Percentiles rank a stretch among this genome's conserved stretches.
Conservation (phyloP, 2,797 vertebrate species). For the Pangasius sanitwongsei region DNA sequence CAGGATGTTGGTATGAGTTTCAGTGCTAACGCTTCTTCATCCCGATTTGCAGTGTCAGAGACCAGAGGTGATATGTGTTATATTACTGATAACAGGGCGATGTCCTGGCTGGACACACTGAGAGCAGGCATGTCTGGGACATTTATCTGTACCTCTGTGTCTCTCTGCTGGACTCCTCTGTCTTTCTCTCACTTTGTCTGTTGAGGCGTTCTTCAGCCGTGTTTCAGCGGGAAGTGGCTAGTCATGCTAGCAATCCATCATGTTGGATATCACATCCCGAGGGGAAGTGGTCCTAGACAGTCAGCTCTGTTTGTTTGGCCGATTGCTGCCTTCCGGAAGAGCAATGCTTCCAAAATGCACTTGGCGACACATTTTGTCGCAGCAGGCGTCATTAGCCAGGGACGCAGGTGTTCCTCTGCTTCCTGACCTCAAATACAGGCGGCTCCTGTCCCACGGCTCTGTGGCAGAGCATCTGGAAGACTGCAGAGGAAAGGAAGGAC, state of each 20-base stretch:
- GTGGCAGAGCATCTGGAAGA: conserved; percentile 57
- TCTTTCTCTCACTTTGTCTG: not conserved
- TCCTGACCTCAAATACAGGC: conserved; percentile 66
- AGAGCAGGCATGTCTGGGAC: not conserved
- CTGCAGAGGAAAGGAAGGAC: conserved; percentile 10
- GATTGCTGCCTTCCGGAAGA: conserved; percentile 67
- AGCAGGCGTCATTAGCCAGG: conserved; percentile 64
- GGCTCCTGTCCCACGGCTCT: conserved; percentile 61
- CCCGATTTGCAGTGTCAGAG: not conserved
- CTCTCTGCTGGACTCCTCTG: not conserved
- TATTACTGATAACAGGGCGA: not conserved
- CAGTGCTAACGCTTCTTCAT: not conserved
- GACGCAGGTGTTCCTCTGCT: conserved; percentile 68
- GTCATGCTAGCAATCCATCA: conserved; percentile 70
- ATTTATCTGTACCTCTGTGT: not conserved
- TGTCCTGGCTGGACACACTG: not conserved
- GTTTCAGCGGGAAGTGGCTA: conserved; percentile 55
- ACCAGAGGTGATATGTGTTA: not conserved
- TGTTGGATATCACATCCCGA: conserved; percentile 61
- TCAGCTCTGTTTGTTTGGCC: conserved; percentile 59
- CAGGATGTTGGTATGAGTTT: not conserved
- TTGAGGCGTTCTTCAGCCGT: conserved; percentile 15
- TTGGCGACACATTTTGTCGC: conserved; percentile 62
- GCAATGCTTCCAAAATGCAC: conserved; percentile 45
- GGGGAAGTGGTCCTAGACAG: conserved; percentile 62